Conservation (phyloP, 1,140 invertebrate genomes). For the Bradynema listronoti region DNA sequence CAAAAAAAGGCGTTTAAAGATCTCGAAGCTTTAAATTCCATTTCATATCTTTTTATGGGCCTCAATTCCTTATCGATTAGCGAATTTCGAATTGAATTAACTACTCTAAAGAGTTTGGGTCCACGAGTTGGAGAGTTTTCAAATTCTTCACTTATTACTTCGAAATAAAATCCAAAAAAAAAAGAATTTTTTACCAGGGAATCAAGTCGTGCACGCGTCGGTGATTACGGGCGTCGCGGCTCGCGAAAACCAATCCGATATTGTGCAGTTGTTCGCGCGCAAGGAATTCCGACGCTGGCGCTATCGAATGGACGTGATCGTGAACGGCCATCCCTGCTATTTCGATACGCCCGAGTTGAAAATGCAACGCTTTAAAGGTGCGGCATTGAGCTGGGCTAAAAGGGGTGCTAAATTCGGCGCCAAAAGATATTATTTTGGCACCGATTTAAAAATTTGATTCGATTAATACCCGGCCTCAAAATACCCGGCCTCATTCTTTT, state of each 20-base stretch:
- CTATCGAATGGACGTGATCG: slow-evolving; percentile 79
- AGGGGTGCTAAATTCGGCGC: neutral
- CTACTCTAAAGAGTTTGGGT: too few relatives aligned
- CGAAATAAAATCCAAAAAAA: slow-evolving; percentile 2
- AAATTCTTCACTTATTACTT: too few relatives aligned
- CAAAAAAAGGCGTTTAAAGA: too few relatives aligned
- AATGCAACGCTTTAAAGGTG: slow-evolving; percentile 79
- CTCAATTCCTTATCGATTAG: too few relatives aligned
- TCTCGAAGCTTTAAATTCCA: too few relatives aligned
- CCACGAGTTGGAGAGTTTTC: too few relatives aligned
- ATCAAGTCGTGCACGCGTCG: slow-evolving; percentile 68
- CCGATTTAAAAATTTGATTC: slow-evolving; percentile 8
- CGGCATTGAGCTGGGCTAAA: slow-evolving; percentile 16
- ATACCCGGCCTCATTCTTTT: neutral
- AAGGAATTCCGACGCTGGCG: slow-evolving; percentile 78
- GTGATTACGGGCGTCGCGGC: slow-evolving; percentile 75
- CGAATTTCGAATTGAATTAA: too few relatives aligned
- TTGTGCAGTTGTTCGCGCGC: slow-evolving; percentile 75
- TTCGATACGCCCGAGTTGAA: slow-evolving; percentile 76
- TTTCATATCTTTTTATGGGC: too few relatives aligned
- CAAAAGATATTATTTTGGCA: neutral
- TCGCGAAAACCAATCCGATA: slow-evolving; percentile 69
- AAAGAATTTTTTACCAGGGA: slow-evolving; percentile 21
- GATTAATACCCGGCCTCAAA: neutral
- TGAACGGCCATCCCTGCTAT: slow-evolving; percentile 73